Evolutionary conservation across 2,888 invertebrate genomes (phyloP).

Genomic region (Helleia helle): DNA sequence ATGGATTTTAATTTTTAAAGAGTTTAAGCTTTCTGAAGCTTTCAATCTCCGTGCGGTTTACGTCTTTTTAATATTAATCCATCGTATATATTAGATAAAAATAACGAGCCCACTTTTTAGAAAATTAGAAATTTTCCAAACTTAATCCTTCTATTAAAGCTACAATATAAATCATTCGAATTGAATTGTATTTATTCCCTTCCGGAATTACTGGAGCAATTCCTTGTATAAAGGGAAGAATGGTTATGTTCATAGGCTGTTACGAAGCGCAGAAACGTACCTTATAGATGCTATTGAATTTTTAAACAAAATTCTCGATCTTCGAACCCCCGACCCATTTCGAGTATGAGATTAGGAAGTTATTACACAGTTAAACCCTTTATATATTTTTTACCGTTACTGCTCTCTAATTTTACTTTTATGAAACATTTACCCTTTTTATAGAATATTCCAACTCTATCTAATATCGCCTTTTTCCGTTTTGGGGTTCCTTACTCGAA

Average conservation of each 20-base stretch:
- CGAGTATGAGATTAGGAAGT: constrained; percentile 56
- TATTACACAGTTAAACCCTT: constrained; percentile 46
- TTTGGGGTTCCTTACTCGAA: background rate
- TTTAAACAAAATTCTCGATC: constrained; percentile 68
- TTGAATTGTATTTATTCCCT: constrained; percentile 46
- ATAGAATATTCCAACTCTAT: constrained; percentile 3
- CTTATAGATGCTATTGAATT: constrained; percentile 68
- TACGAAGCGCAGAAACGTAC: constrained; percentile 60
- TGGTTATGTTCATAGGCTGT: constrained; percentile 66
- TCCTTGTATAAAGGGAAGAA: constrained; percentile 63
- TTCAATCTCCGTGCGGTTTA: constrained; percentile 10
- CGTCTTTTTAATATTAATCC: background rate
- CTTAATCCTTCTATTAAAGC: background rate
- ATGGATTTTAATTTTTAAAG: constrained; percentile 16
- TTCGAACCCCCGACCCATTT: constrained; percentile 43
- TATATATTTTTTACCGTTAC: constrained; percentile 2
- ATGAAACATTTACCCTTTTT: constrained; percentile 4
- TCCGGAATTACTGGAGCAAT: constrained; percentile 66
- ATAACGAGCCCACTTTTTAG: background rate
- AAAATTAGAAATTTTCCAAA: background rate
- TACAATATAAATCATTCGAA: constrained; percentile 19
- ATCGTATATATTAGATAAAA: background rate
- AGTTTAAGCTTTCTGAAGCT: constrained; percentile 13
- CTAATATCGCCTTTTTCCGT: background rate
- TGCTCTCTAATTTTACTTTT: constrained; percentile 5